Base-by-base conservation (phyloP, 2,113 vertebrate genomes). In the Lophius piscatorius region DNA sequence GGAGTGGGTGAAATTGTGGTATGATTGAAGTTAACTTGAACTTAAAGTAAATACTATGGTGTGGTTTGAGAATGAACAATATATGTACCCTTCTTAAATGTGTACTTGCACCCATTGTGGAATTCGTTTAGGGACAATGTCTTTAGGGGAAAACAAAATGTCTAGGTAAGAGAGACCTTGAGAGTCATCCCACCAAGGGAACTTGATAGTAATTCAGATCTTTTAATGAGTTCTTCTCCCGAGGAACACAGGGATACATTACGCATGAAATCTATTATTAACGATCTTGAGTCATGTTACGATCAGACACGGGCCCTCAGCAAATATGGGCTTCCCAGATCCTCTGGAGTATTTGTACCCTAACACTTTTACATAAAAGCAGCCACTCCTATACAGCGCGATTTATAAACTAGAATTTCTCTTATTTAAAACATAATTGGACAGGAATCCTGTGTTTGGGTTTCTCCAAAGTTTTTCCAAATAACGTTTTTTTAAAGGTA, bases 181-280 rank as follows among this genome's bases (percentile, higher is more conserved):
- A 34, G 22, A 64, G 28, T 73, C 41, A 84, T 72, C 63, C 60
- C 28, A 50, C 11, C 31, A 16, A 75, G 78, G 71, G 83, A 79
- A 82, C 76, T 87, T 86, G 83, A 48, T 76, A 78, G 73, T 76
- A 78, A 74, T 80, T 69, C 50, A 51, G 63, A 70, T 82, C 56
- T 76, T 85, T 78, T 83, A 68, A 48, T 57, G 84, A 74, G 50
- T 75, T 83, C 63, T 60, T 59, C 77, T 63, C 48, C 63, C 49
- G 76, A 76, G 78, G 44, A 81, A 70, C 65, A 63, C 74, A 72
- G 79, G 74, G 73, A 78, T 90, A 79, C 74, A 90, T 92, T 90
- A 90, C 88, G 85, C 88, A 89, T 88, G 74, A 40, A 40, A 84
- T 93, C 83, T 81, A 92, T 91, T 91, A 91, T 93, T 91, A 71